Base-by-base conservation (phyloP, 2,888 invertebrate genomes). In the Eledone cirrhosa region DNA sequence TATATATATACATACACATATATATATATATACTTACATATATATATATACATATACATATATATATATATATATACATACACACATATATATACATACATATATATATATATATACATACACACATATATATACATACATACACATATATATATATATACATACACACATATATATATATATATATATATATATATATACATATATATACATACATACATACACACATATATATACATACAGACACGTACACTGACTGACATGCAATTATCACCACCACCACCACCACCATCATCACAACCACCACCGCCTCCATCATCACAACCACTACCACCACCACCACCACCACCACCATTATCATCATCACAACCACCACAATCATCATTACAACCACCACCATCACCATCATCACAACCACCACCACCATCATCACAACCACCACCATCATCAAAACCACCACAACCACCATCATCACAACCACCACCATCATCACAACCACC, bases 191-290 rank as follows among this genome's bases (percentile, higher is more conserved):
- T 13, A 7, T 3, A 59, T 14, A 13, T 13, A 7, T 59, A 59
- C 24, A 5, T 14, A 2, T 65, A 31, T 29, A 48, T 19, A 1
- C 31, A 63, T 7, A 8, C 14, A 7, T 65, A 65, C 33, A 65
- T 3, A 14, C 22, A 22, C 63, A 48, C 76, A 75, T 47, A 48
- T 78, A 78, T 63, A 48, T 27, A 48, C 53, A 78, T 63, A 75
- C 33, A 48, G 53, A 78, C 76, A 53, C 48, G 48, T 78, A 75
- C 76, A 75, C 48, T 31, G 76, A 78, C 76, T 75, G 53, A 74
- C 75, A n/a, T n/a, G n/a, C n/a, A n/a, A 76, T 48, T 78, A 78
- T 63, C 75, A 76, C 76, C 48, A 78, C 76, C 53, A 75, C 74
- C 75, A 78, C 76, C 75, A 48, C 63, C 75, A 78, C 76, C 59